Evolutionary conservation across 2,113 vertebrate genomes (phyloP), one percentile per base, ranked within the genome.

Genomic region (Megaptera novaeangliae): DNA sequence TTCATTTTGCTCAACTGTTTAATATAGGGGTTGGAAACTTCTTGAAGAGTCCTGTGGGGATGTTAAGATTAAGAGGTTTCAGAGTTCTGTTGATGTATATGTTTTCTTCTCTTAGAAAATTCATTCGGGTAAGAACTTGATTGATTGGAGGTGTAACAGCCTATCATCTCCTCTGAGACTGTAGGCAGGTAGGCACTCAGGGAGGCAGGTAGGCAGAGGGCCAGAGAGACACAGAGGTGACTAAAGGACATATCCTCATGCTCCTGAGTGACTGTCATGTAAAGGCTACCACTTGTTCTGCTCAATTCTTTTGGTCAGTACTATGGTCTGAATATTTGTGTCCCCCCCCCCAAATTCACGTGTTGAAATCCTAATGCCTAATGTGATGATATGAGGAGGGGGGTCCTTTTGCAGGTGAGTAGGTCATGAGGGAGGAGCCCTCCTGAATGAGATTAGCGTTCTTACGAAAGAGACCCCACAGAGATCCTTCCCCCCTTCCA

Each of bases 101-200:
- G 18, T 78, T 92, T 71, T 94, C 34, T 68, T 87, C 72, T 90
- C 91, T 88, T 75, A 95, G 78, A 88, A 96, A 94, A 89, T 80
- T 17, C 15, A 52, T 94, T 12, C 49, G 61, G 20, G 18, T 87
- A 84, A 94, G 41, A 88, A 52, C 17, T 59, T 82, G 61, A 94
- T 92, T 72, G 49, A 96, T 59, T 86, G 20, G 41, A 82, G 12
- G 8, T 8, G 1, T 83, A n/a, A 39, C 3, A 84, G 13, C 74
- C 39, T 11, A 46, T 57, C 23, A 64, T 69, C 12, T 68, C 44
- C 17, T 41, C 20, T 13, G 52, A 88, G 44, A 94, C 10, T 46
- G 27, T 78, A 52, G 1, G 15, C 52, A 52, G 52, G 52, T 52
- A 52, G 49, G 20, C 12, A 13, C 15, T 69, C 31, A 29, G 25